A percentile compares a stretch with the other conserved stretches of the same genome.
These are phyloP conservation scores for Rhinatrema bivittatum DNA, from an alignment of 2,797 vertebrate genomes.

Conservation along the genomic window DNA sequence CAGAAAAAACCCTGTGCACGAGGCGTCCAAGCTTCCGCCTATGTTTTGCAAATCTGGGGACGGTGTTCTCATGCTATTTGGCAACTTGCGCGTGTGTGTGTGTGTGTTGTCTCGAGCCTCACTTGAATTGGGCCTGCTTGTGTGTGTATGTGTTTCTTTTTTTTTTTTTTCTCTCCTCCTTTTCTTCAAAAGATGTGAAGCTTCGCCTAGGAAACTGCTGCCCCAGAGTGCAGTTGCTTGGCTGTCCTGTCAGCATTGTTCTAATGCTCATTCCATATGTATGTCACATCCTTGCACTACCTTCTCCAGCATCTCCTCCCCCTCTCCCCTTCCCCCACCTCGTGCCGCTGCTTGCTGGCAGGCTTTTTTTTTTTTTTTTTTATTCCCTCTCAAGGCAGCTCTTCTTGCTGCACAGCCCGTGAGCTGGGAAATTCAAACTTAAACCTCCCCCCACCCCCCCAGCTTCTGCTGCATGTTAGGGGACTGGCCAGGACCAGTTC, in stretches of 20 bases:
- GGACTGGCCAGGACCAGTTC: neutral
- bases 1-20: conserved; percentile 15
- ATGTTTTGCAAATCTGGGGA: conserved; percentile 20
- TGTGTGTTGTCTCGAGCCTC: conserved; percentile 2
- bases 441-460: no score
- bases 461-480: neutral
- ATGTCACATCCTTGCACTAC: conserved; percentile 60
- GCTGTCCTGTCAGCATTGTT: conserved; percentile 65
- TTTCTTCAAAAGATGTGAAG: conserved; percentile 39
- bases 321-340: neutral
- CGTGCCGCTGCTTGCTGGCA: conserved; percentile 18
- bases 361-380: conserved; percentile 19
- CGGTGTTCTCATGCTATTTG: conserved; percentile 3
- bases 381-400: conserved; percentile 33
- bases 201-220: conserved; percentile 50
- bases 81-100: conserved; percentile 20
- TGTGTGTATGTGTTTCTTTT: no score
- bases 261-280: conserved; percentile 66
- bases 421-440: conserved; percentile 5
- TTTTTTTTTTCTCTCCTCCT: conserved; percentile 19
- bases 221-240: conserved; percentile 47
- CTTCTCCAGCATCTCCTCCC: conserved; percentile 9
- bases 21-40: conserved; percentile 35
- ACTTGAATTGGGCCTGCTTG: no score
- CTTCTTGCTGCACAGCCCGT: conserved; percentile 1